Base-by-base conservation (phyloP, 2,797 vertebrate species). In the Chromobotia macracanthus region DNA sequence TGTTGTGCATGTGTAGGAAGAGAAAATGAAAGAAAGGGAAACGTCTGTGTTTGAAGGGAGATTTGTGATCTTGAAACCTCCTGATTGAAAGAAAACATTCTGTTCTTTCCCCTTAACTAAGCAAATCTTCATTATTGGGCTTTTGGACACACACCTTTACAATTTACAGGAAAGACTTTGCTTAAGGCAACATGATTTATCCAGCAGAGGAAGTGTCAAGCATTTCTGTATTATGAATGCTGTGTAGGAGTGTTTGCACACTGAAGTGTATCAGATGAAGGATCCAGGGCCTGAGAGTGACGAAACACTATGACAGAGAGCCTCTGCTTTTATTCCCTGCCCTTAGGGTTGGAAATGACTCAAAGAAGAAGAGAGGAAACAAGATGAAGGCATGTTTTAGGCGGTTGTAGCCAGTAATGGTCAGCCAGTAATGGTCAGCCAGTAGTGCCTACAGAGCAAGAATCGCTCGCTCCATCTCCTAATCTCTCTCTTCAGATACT, bases 291-390 rank as follows among this genome's bases (percentile, higher is more conserved):
- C 66, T 68, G 19, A 21, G 44, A 61, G 28, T 77, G 75, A 77
- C 53, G 41, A 50, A 77, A 60, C 13, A 3, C 25, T 23, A 28
- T 50, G 66, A 77, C 75, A 70, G 66, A 70, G 44, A 11, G 5
- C 28, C 55, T 60, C n/a, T 1, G 44, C 66, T 66, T 67, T 67
- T 31, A 67, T 67, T 50, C 13, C 41, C 44, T 77, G 65, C 66
- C 75, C 75, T 70, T 2, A 38, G 65, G 75, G 65, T 50, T 61
- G 65, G 28, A 9, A 75, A 50, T 28, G 55, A 90, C 90, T 86
- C 89, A 82, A 86, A 86, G 16, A 6, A 61, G 60, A 63, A 50
- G 72, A 48, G 80, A 87, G 19, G 72, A 70, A 68, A 67, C 21
- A 58, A 63, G 84, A 78, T 35, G 44, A 53, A 48, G 69, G 41